phyloP scores from a whole-genome alignment of 64 coral and sea anemone species.

The Montipora cactus region DNA sequence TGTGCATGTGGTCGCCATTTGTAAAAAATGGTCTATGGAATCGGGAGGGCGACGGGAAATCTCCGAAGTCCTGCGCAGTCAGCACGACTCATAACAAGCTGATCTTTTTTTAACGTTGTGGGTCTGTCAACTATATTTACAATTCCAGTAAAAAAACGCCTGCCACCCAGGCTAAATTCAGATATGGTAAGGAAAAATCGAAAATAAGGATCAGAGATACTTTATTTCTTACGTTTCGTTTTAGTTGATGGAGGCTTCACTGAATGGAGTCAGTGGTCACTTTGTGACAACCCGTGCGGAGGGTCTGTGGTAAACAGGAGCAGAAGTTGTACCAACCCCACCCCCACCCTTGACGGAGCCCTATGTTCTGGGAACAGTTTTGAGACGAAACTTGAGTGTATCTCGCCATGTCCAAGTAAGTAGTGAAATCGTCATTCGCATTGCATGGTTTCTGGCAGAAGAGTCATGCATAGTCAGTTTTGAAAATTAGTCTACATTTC shows the following conservation, averaged over 20 bases:
- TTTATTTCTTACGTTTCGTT: neutral
- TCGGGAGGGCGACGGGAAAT: too few species aligned
- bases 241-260: slow-evolving; percentile 88
- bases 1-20: too few species aligned
- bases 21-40: too few species aligned
- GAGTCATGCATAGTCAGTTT: too few species aligned
- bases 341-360: slow-evolving; percentile 79
- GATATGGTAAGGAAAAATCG: neutral
- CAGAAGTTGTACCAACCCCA: slow-evolving; percentile 86
- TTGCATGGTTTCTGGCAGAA: too few species aligned
- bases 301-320: slow-evolving; percentile 91
- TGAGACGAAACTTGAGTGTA: slow-evolving; percentile 91
- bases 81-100: too few species aligned
- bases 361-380: slow-evolving; percentile 58
- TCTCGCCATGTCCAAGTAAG: slow-evolving; percentile 96
- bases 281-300: slow-evolving; percentile 94
- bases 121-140: too few species aligned
- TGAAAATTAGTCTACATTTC: too few species aligned
- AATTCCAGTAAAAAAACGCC: too few species aligned
- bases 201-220: neutral
- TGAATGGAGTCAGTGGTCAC: slow-evolving; percentile 98
- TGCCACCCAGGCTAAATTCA: too few species aligned
- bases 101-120: too few species aligned
- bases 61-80: too few species aligned
- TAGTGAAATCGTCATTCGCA: neutral